Conservation (phyloP, 2,888 invertebrate species). For the Galeopsomyia nigrocyanea region DNA sequence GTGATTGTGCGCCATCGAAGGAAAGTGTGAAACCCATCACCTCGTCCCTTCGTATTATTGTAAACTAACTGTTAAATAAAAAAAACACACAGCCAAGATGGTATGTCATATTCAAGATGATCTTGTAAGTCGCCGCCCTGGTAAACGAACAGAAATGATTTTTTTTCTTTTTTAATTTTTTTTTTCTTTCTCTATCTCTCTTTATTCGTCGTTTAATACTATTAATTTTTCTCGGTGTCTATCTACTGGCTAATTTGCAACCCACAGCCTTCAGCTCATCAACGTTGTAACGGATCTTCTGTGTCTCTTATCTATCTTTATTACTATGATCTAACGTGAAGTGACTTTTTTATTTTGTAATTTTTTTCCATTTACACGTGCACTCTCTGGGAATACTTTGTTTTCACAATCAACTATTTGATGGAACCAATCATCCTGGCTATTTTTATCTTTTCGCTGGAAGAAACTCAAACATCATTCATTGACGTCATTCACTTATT, state of each 20-base stretch:
- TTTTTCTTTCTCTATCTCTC: constrained; percentile 50
- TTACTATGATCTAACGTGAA: constrained; percentile 23
- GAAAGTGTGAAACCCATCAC: too few species aligned
- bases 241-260: constrained; percentile 21
- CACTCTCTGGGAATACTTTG: background rate
- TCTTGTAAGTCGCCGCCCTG: constrained; percentile 68
- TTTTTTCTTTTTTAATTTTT: constrained; percentile 54
- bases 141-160: constrained; percentile 63
- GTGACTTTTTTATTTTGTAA: constrained; percentile 43
- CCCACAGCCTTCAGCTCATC: background rate
- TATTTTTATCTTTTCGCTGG: background rate
- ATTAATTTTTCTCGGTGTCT: constrained; percentile 16
- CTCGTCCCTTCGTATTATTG: too few species aligned
- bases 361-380: constrained; percentile 50
- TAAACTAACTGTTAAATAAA: constrained; percentile 11
- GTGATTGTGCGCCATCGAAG: too few species aligned
- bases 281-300: background rate
- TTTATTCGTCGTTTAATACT: constrained; percentile 31
- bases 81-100: constrained; percentile 59
- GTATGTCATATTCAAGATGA: constrained; percentile 69
- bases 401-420: background rate
- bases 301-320: constrained; percentile 21
- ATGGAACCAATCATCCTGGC: background rate
- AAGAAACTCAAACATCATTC: constrained; percentile 8
- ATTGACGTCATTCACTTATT: too few species aligned